Base-by-base conservation (phyloP, 1,140 invertebrate genomes). In the Aphelinus atriplicis region DNA sequence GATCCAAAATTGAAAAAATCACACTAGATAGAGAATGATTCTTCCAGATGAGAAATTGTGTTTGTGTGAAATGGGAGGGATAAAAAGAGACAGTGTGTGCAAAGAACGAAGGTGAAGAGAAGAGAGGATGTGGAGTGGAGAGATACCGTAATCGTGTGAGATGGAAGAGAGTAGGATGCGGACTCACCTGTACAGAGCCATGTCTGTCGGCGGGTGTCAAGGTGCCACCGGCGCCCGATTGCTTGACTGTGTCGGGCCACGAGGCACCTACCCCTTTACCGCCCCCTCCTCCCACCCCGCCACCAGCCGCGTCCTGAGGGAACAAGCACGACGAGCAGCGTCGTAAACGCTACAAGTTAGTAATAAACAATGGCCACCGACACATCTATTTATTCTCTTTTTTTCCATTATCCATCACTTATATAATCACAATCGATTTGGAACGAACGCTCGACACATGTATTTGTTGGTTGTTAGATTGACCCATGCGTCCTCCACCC, bases 141-240 rank as follows among this genome's bases (percentile, higher is more conserved):
- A 60, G 62, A 61, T 26, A 51, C 50, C 51, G 48, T 53, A 62
- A 4, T 26, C 9, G 56, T 47, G 56, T 56, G 55, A 50, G 45
- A 56, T 9, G 58, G 60, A 62, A 62, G 2, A 10, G 58, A 68
- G 71, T 67, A 76, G 75, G 75, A 79, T 80, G 82, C 84, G 76
- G 80, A 89, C 90, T 91, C 91, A 96, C 95, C 95, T 97, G 95
- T 81, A 96, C 95, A 85, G 95, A 96, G 87, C 96, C 96, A 89
- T 97, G 95, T 88, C 96, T 93, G 90, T 97, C 95, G 84, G 95
- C 95, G 81, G 96, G 95, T 79, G 95, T 96, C 83, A 97, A 91
- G 86, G 92, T 92, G 81, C 92, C 91, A 85, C 86, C 86, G 80
- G 88, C 93, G 92, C 80, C 93, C 91, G 80, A 93, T 90, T 87